Base-by-base conservation (phyloP, 2,888 invertebrate species). In the Adineta ricciae region DNA sequence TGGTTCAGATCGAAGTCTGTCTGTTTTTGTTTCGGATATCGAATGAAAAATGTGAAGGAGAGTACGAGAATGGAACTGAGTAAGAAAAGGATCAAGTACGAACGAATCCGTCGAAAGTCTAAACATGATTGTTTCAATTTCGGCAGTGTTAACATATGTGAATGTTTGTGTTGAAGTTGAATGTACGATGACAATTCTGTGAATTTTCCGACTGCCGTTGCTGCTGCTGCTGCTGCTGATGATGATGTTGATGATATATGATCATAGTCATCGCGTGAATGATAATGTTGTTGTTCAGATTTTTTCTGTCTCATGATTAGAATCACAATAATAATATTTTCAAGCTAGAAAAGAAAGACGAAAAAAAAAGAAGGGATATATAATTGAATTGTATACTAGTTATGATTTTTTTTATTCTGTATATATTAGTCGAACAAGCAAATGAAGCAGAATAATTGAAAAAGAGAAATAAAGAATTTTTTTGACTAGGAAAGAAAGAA, bases 321-420 rank as follows among this genome's bases (percentile, higher is more conserved):
- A 27, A 64, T 64, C 64, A 64, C 64, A 64, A 64, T 64, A 64
- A 64, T 64, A 64, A 64, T 64, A 64, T 64, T 64, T 64, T 64
- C 64, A 64, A 64, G 32, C 64, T 64, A 32, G 46, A 32, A 32
- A 36, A 64, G 64, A 64, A 64, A 32, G 27, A 64, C n/a, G 11
- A 56, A 56, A 56, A 56, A 56, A 24, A 56, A 64, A 64, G 64
- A 64, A 32, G 32, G 36, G 32, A 32, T 32, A 64, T 27, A 64
- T 32, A 64, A 64, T 64, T 64, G 16, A 64, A 64, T 64, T 64
- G 32, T 32, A 64, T 56, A 9, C 19, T 64, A 64, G 32, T 32
- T 32, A 24, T 64, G 64, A 64, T 64, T 64, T 64, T 32, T 32
- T 64, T 4, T 36, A 27, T 11, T 32, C 9, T 36, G 32, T 64